Conservation (phyloP, 2,888 invertebrate species). For the Cynaeus angustus region DNA sequence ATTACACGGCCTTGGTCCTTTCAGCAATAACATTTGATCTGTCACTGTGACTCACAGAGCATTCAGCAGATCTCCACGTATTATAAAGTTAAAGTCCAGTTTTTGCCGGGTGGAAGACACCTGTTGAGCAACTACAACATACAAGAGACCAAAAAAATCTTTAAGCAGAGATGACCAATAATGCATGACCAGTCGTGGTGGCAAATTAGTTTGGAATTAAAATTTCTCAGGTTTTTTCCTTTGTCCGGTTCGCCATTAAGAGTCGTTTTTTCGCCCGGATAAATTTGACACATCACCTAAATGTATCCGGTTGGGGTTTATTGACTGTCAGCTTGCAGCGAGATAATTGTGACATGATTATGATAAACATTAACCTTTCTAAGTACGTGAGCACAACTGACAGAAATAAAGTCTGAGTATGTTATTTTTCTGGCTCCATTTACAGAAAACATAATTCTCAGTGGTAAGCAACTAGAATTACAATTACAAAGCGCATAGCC, state of each 20-base stretch:
- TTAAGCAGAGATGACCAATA: conserved; percentile 42
- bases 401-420: too few relatives aligned
- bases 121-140: conserved; percentile 30
- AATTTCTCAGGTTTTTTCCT: conserved; percentile 43
- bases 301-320: conserved; percentile 48
- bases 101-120: conserved; percentile 46
- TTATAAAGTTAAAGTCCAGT: conserved; percentile 43
- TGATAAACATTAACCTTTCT: neutral
- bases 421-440: too few relatives aligned
- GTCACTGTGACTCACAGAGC: conserved; percentile 50
- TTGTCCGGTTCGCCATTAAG: conserved; percentile 33
- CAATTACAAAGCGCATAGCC: too few relatives aligned
- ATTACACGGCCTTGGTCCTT: conserved; percentile 51
- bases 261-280: conserved; percentile 22
- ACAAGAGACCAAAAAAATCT: conserved; percentile 11
- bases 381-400: neutral
- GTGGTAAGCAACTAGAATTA: too few relatives aligned
- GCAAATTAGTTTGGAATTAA: conserved; percentile 49
- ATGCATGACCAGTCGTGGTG: conserved; percentile 46
- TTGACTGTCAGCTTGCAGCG: conserved; percentile 26
- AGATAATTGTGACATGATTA: neutral
- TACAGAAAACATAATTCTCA: too few relatives aligned
- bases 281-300: conserved; percentile 35
- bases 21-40: conserved; percentile 49
- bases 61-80: conserved; percentile 30